These are phyloP conservation scores for Folsomia manolachei DNA, from an alignment of 2,888 invertebrate species.

Conservation along the genomic window DNA sequence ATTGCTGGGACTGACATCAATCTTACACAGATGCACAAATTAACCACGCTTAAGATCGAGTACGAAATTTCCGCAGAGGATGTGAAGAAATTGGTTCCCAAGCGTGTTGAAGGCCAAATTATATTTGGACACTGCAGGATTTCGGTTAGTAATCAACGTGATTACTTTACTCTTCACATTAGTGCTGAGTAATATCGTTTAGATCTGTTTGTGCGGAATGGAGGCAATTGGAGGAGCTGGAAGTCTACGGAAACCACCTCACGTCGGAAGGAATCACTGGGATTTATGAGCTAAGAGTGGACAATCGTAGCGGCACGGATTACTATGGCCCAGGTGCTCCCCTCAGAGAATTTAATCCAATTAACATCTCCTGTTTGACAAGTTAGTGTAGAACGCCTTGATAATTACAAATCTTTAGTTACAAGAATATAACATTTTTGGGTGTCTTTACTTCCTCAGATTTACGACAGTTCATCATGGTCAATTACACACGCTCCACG, in stretches of 20 bases:
- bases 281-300: neutral
- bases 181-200: neutral
- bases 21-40: conserved; percentile 16
- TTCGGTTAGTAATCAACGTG: too few species aligned
- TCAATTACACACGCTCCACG: conserved; percentile 34
- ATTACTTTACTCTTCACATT: neutral
- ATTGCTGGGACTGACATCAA: conserved; percentile 29
- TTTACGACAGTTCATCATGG: conserved; percentile 34
- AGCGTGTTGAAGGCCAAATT: conserved; percentile 28
- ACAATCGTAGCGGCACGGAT: too few species aligned
- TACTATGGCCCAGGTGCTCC: too few species aligned
- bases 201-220: conserved; percentile 29
- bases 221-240: conserved; percentile 35
- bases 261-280: conserved; percentile 35
- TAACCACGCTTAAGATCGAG: conserved; percentile 25
- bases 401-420: too few species aligned
- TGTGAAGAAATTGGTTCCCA: conserved; percentile 35
- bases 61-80: conserved; percentile 34
- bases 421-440: too few species aligned
- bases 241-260: conserved; percentile 36
- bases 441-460: conserved; percentile 20
- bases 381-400: conserved; percentile 29
- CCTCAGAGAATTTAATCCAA: conserved; percentile 10
- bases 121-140: conserved; percentile 32
- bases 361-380: too few species aligned